Conservation (phyloP, 2,888 invertebrate genomes). For the Stenurella melanura region DNA sequence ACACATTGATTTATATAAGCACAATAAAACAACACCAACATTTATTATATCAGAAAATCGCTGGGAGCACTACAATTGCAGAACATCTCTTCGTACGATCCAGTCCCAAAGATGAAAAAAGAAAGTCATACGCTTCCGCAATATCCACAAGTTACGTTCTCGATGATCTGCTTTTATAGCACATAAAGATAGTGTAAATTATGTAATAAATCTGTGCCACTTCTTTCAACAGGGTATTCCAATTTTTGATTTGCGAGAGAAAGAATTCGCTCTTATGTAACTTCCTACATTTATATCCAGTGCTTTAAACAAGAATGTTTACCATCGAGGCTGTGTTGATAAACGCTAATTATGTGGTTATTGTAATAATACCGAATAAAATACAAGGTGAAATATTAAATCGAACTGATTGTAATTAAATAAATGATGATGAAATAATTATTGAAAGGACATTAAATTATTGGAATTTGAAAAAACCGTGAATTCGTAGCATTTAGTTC, state of each 20-base stretch:
- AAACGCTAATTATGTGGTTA: not conserved
- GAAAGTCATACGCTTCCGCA: constrained; percentile 44
- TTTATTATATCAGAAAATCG: too few species aligned
- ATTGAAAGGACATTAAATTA: too few species aligned
- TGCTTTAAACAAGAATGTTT: not conserved
- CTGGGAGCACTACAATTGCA: too few species aligned
- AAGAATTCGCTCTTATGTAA: constrained; percentile 6
- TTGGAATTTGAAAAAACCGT: too few species aligned
- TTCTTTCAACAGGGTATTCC: not conserved
- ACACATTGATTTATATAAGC: too few species aligned
- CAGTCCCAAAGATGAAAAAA: constrained; percentile 42
- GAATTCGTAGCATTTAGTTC: too few species aligned
- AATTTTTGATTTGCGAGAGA: constrained; percentile 4
- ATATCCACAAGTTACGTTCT: constrained; percentile 6
- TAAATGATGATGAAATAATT: not conserved
- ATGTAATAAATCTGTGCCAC: not conserved
- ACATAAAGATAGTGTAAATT: not conserved
- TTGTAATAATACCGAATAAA: not conserved
- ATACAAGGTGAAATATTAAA: not conserved
- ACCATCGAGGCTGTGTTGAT: not conserved
- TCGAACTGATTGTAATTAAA: not conserved
- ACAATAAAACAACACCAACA: too few species aligned
- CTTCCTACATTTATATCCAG: not conserved
- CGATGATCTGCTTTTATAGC: constrained; percentile 2
- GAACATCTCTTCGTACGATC: not conserved